Conservation (phyloP, 2,113 vertebrate genomes). For the Orthonyx spaldingii region DNA sequence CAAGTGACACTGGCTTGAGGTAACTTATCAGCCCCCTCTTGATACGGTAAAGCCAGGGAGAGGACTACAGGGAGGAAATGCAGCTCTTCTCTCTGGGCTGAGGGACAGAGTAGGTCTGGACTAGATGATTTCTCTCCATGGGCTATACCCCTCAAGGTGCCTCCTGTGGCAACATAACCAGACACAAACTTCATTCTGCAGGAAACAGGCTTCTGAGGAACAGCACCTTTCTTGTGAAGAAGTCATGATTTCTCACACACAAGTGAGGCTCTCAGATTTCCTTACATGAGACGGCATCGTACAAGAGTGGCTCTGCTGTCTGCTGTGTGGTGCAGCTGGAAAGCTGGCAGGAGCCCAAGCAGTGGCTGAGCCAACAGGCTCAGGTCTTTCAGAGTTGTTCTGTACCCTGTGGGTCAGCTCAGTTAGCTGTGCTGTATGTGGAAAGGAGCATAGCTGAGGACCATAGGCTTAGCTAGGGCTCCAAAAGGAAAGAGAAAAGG, state of each 20-base stretch:
- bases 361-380: background rate
- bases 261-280: background rate
- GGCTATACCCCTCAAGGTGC: background rate
- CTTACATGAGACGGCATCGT: background rate
- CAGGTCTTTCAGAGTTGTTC: background rate
- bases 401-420: background rate
- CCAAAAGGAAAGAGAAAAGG: background rate
- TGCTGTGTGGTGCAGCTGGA: fast-evolving
- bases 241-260: background rate
- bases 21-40: background rate
- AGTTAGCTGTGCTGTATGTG: background rate
- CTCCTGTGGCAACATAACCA: background rate
- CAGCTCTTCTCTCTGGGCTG: background rate
- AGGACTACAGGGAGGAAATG: background rate
- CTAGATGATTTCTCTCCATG: background rate
- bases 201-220: background rate
- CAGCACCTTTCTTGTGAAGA: background rate
- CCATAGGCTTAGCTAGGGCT: background rate
- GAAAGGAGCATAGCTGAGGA: background rate
- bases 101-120: background rate
- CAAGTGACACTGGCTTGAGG: background rate
- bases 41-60: background rate
- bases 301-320: background rate
- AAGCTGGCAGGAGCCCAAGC: background rate
- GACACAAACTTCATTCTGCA: background rate